Percentiles rank a stretch among this genome's conserved stretches.
phyloP scores from a whole-genome alignment of 2,888 invertebrate genomes.

The Erpobdella octoculata region DNA sequence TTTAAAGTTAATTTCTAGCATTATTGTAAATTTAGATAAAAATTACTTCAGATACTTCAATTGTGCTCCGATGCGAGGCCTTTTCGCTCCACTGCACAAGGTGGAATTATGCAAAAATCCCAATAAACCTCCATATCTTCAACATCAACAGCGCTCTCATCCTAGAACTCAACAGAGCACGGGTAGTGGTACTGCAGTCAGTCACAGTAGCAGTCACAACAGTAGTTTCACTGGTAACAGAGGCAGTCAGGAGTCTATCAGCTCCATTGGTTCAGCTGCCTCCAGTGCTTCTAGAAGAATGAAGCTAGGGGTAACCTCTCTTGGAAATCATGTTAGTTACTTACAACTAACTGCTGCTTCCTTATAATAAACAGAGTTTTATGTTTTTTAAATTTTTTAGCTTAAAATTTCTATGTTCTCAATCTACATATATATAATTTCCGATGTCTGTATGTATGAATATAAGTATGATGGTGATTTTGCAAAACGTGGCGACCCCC shows the following conservation, averaged over 20 bases:
- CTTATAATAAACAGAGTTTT: too few relatives aligned
- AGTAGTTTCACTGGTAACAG: background rate
- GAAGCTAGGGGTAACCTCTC: conserved; percentile 68
- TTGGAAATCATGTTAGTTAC: conserved; percentile 43
- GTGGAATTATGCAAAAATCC: conserved; percentile 62
- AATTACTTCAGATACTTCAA: conserved; percentile 71
- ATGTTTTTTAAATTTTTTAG: too few relatives aligned
- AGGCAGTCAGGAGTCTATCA: conserved; percentile 71
- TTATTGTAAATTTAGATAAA: background rate
- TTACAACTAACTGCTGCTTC: too few relatives aligned
- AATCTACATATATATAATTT: too few relatives aligned
- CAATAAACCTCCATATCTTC: conserved; percentile 53
- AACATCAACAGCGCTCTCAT: conserved; percentile 53
- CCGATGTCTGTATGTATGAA: too few relatives aligned
- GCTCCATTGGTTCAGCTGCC: conserved; percentile 65
- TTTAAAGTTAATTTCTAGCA: background rate
- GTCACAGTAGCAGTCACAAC: conserved; percentile 10
- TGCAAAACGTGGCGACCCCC: too few relatives aligned
- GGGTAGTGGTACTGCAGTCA: conserved; percentile 41
- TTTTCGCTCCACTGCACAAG: conserved; percentile 86
- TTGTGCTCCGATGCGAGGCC: conserved; percentile 78
- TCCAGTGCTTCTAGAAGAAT: conserved; percentile 58
- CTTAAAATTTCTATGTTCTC: too few relatives aligned
- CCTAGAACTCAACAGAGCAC: conserved; percentile 20
- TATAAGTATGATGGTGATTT: too few relatives aligned